phyloP scores from a whole-genome alignment of 2,888 invertebrate species.

The Spialia ferax region DNA sequence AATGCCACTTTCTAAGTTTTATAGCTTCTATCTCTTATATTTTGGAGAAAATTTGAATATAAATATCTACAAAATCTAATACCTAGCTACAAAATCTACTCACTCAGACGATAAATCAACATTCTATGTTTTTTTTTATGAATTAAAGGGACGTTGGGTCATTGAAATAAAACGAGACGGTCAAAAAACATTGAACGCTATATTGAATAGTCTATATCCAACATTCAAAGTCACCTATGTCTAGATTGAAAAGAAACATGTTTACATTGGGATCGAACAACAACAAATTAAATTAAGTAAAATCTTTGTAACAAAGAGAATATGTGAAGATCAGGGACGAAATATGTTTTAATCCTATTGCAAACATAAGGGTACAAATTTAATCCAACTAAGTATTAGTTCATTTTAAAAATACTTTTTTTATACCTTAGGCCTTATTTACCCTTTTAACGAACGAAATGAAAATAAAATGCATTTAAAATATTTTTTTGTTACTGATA shows the following conservation, averaged over 20 bases:
- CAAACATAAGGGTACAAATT: constrained; percentile 9
- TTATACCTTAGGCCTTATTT: neutral
- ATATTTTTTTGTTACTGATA: neutral
- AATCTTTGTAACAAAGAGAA: neutral
- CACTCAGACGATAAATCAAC: no score
- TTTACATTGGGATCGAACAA: constrained; percentile 41
- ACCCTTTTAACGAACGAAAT: neutral
- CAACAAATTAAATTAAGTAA: neutral
- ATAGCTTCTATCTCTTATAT: no score
- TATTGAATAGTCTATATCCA: constrained; percentile 83
- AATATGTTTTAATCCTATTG: constrained; percentile 9
- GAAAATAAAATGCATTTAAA: neutral
- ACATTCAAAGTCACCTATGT: constrained; percentile 75
- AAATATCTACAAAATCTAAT: no score
- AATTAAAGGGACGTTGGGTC: neutral
- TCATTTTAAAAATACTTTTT: neutral
- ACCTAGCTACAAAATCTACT: no score
- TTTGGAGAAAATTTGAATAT: no score
- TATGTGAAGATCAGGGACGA: neutral
- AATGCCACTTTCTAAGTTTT: no score
- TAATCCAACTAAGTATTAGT: neutral
- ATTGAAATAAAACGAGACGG: constrained; percentile 57
- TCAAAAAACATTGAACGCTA: constrained; percentile 83
- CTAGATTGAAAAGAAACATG: constrained; percentile 48
- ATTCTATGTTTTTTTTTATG: neutral